Conservation (phyloP, 2,888 invertebrate species). For the Fissipunctia ypsillon region DNA sequence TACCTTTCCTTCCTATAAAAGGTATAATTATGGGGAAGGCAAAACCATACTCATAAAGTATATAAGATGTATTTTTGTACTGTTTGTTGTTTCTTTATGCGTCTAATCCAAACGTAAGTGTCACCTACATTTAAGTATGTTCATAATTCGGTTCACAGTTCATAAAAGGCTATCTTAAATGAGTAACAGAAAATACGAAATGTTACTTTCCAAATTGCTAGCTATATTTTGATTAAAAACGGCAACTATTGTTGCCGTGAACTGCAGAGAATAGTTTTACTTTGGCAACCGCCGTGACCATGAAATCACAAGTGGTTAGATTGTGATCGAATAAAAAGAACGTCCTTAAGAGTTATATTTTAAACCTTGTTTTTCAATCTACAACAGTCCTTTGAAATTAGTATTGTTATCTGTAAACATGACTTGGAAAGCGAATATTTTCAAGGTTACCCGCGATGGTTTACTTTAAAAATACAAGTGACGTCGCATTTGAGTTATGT, state of each 20-base stretch:
- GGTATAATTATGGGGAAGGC: background rate
- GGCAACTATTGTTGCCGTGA: too few species aligned
- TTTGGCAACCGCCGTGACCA: too few species aligned
- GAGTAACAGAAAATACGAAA: background rate
- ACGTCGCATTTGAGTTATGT: background rate
- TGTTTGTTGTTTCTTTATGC: background rate
- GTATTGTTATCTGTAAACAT: background rate
- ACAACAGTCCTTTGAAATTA: too few species aligned
- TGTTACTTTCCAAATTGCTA: background rate
- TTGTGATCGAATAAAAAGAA: too few species aligned
- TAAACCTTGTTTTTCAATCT: too few species aligned
- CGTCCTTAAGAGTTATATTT: too few species aligned
- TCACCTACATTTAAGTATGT: background rate
- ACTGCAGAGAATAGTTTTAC: too few species aligned
- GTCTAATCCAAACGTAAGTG: background rate
- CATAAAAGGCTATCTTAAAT: background rate
- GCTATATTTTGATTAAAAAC: background rate
- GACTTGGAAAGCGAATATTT: constrained; percentile 1
- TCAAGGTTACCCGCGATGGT: too few species aligned
- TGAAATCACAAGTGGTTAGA: background rate
- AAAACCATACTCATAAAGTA: too few species aligned
- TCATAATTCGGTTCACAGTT: too few species aligned
- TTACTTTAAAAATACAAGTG: background rate
- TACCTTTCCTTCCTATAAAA: background rate
- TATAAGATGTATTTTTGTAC: background rate